These are phyloP conservation scores for Meliscaeva auricollis DNA, from an alignment of 2,888 invertebrate species.

Conservation along the genomic window DNA sequence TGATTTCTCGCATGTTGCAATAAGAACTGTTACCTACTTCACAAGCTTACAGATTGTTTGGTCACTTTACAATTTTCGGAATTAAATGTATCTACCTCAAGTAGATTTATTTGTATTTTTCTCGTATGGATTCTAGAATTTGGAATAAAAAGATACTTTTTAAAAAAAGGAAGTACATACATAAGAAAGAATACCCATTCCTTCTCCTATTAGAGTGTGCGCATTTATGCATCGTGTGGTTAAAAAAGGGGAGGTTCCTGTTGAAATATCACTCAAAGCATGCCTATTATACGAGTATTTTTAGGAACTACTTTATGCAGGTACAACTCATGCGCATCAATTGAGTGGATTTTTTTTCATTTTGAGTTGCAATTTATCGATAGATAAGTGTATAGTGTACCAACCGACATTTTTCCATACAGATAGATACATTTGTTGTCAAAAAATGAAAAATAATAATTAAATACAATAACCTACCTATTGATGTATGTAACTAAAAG, in stretches of 20 bases:
- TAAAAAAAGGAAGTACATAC: not conserved
- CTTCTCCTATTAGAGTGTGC: not conserved
- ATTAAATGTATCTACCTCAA: conserved; percentile 16
- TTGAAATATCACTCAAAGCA: not conserved
- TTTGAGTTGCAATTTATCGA: not conserved
- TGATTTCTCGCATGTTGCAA: conserved; percentile 44
- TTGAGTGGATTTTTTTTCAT: conserved; percentile 12
- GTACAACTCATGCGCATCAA: not conserved
- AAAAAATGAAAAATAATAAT: too few relatives aligned
- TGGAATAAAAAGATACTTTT: conserved; percentile 1
- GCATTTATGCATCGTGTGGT: conserved; percentile 15
- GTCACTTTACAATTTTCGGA: conserved; percentile 55
- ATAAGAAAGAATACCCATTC: not conserved
- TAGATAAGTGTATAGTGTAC: not conserved
- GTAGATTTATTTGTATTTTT: not conserved
- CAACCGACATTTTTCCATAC: not conserved
- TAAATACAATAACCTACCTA: too few relatives aligned
- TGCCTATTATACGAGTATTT: not conserved
- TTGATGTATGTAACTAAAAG: too few relatives aligned
- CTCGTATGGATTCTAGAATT: not conserved
- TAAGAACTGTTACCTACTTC: conserved; percentile 33
- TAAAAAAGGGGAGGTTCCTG: conserved; percentile 5
- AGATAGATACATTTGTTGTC: not conserved
- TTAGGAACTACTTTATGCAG: not conserved
- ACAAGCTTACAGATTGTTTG: conserved; percentile 49